phyloP scores from a whole-genome alignment of 2,888 invertebrate species.

The Pyrgus malvae region DNA sequence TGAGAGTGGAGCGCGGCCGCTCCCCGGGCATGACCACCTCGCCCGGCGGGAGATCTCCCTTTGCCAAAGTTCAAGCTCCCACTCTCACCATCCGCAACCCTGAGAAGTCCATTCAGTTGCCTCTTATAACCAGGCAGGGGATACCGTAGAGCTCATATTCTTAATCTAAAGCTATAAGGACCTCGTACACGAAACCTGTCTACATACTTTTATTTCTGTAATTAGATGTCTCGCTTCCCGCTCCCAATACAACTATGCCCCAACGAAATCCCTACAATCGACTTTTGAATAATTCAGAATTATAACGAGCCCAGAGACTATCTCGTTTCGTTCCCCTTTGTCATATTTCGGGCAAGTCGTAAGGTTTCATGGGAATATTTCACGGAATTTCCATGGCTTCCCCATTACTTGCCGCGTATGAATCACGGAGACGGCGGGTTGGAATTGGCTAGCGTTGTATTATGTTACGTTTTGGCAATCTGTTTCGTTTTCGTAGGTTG shows the following conservation, averaged over 20 bases:
- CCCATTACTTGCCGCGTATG: slow-evolving; percentile 9
- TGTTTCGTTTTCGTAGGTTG: background rate
- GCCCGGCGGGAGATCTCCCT: too few relatives aligned
- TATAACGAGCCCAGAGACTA: slow-evolving; percentile 32
- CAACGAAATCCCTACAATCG: slow-evolving; percentile 19
- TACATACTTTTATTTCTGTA: too few relatives aligned
- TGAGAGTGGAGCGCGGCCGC: too few relatives aligned
- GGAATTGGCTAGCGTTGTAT: slow-evolving; percentile 4
- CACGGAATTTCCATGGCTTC: slow-evolving; percentile 46
- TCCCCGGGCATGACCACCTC: too few relatives aligned
- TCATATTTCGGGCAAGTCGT: slow-evolving; percentile 34
- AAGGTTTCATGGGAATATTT: slow-evolving; percentile 41
- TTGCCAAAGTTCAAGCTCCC: too few relatives aligned
- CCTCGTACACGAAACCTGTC: too few relatives aligned
- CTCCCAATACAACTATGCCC: background rate
- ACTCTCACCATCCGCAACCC: too few relatives aligned
- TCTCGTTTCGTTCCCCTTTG: slow-evolving; percentile 38
- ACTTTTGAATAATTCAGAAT: slow-evolving; percentile 40
- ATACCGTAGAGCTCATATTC: too few relatives aligned
- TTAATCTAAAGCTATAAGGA: too few relatives aligned
- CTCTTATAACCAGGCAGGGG: too few relatives aligned
- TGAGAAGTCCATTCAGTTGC: too few relatives aligned
- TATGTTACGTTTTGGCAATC: background rate
- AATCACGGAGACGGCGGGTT: slow-evolving; percentile 15
- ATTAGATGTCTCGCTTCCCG: background rate